Evolutionary conservation across 2,113 vertebrate genomes (phyloP), one percentile per base, ranked within the genome.

Genomic region (Motacilla tschutschensis): DNA sequence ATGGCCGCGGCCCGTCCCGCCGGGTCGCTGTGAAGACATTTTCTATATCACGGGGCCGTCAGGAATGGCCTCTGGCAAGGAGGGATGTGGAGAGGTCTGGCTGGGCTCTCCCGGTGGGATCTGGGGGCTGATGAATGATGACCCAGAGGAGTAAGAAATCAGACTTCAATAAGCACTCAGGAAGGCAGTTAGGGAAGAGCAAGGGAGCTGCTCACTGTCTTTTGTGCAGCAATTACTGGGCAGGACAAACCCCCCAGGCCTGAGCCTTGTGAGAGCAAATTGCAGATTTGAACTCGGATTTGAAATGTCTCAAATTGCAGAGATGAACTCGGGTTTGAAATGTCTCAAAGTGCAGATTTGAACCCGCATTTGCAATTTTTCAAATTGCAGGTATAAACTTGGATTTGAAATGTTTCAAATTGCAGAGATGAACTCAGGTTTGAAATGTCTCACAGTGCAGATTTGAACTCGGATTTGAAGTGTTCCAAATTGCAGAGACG

Each of bases 51-150:
- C 53, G 84, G 95, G 87, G 88, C 95, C 87, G 83, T 95, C 97
- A 94, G 65, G 96, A 96, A 98, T 96, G 96, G 96, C 97, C 97
- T 85, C 96, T 92, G 96, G 98, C 97, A 92, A 97, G 55, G 33
- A 53, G 89, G 93, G 85, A 93, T 92, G 85, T 88, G 94, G 86
- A 77, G 67, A 88, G 96, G 96, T 93, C 96, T 96, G 91, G 89
- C 22, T 57, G 82, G 92, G 60, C 71, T 79, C 67, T 94, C 95
- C 97, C 94, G 4, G 78, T 24, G 94, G 96, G 95, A 93, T 41
- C 79, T 8, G 73, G 31, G 44, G 86, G 72, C 95, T 96, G 91
- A 97, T 97, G 96, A 96, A 96, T 96, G 96, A 96, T 95, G 96
- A 94, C 96, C 96, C 93, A 81, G 83, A 93, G 95, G 96, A 96